phyloP scores from a whole-genome alignment of 2,888 invertebrate species.

The Melitaea athalia region DNA sequence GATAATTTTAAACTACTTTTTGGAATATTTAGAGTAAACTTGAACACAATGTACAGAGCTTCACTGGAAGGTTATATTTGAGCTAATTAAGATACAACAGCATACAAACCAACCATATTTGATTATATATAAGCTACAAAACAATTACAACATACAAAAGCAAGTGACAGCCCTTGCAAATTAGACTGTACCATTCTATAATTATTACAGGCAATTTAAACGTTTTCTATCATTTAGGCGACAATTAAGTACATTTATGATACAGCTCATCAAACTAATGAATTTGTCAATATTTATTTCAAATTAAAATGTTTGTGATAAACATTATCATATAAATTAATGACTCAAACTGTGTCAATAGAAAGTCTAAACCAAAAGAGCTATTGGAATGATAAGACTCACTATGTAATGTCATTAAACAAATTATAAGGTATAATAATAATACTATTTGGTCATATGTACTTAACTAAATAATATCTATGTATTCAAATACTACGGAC shows the following conservation, averaged over 20 bases:
- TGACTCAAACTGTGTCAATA: not conserved
- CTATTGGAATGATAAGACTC: slow-evolving; percentile 18
- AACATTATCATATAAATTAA: no score
- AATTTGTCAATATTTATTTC: no score
- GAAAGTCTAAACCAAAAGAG: not conserved
- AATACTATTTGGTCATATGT: slow-evolving; percentile 14
- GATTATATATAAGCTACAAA: not conserved
- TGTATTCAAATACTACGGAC: not conserved
- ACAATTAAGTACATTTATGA: no score
- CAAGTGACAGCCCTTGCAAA: not conserved
- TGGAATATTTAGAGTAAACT: not conserved
- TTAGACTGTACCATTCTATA: not conserved
- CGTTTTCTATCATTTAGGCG: no score
- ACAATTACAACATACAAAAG: not conserved
- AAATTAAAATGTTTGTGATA: no score
- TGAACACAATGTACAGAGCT: slow-evolving; percentile 1
- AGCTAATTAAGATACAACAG: slow-evolving; percentile 2
- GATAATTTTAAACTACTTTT: not conserved
- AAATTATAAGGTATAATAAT: slow-evolving; percentile 14
- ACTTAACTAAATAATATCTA: slow-evolving; percentile 3
- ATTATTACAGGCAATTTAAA: not conserved
- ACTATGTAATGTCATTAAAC: slow-evolving; percentile 1
- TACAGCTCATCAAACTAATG: no score
- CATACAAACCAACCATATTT: not conserved
- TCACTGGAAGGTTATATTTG: slow-evolving; percentile 8